phyloP scores from a whole-genome alignment of 2,888 invertebrate species.

The Tachina lurida region DNA sequence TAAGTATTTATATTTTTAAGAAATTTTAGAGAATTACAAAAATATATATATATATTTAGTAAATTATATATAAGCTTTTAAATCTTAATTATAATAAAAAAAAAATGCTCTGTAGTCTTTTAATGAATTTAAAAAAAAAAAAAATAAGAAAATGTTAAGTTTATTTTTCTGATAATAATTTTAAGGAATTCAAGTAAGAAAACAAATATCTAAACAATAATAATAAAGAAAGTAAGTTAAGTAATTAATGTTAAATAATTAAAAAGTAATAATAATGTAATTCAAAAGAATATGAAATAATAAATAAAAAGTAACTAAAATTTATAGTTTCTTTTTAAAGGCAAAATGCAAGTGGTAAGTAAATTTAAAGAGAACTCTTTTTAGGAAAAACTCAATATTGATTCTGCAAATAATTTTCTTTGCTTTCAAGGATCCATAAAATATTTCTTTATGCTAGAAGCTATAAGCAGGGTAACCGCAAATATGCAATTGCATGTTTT shows the following conservation, averaged over 20 bases:
- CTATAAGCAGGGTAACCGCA: too few species aligned
- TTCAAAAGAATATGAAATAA: slow-evolving; percentile 25
- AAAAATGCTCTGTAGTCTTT: slow-evolving; percentile 40
- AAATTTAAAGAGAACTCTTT: too few species aligned
- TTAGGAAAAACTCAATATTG: too few species aligned
- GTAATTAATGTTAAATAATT: slow-evolving; percentile 50
- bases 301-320: slow-evolving; percentile 31
- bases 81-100: slow-evolving; percentile 18
- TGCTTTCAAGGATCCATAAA: too few species aligned
- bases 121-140: slow-evolving; percentile 3
- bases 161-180: slow-evolving; percentile 54
- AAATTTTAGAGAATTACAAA: slow-evolving; percentile 17
- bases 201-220: slow-evolving; percentile 1
- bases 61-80: slow-evolving; percentile 11
- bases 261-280: slow-evolving; percentile 8
- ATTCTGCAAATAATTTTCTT: too few species aligned
- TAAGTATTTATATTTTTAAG: slow-evolving; percentile 36
- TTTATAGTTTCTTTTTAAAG: not conserved
- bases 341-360: too few species aligned
- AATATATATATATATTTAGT: slow-evolving; percentile 6
- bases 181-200: slow-evolving; percentile 22
- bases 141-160: slow-evolving; percentile 57
- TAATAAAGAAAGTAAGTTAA: not conserved
- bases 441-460: too few species aligned
- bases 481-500: too few species aligned